Evolutionary conservation across 2,888 invertebrate species (phyloP).

Genomic region (Dastarcus helophoroides): DNA sequence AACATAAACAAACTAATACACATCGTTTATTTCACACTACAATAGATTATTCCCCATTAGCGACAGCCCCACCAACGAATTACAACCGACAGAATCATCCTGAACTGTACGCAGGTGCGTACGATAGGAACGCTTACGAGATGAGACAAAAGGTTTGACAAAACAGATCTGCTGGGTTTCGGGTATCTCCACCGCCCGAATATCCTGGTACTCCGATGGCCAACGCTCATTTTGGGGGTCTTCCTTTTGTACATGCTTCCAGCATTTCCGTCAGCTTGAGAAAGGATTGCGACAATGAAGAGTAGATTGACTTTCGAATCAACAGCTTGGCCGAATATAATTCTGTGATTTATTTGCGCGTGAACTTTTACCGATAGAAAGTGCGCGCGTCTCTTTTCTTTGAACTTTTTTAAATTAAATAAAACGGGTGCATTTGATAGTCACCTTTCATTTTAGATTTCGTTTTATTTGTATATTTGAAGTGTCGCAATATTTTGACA

Average conservation of each 20-base stretch:
- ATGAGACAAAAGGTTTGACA: conserved; percentile 66
- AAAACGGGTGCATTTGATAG: conserved; percentile 34
- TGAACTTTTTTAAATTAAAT: too few relatives aligned
- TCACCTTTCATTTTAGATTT: conserved; percentile 26
- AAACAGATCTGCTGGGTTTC: conserved; percentile 23
- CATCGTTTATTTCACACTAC: conserved; percentile 3
- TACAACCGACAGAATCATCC: conserved; percentile 38
- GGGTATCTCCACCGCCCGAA: conserved; percentile 36
- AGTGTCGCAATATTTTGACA: conserved; percentile 14
- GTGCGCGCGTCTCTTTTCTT: not conserved
- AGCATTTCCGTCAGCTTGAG: conserved; percentile 7
- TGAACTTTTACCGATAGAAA: too few relatives aligned
- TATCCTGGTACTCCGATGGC: conserved; percentile 32
- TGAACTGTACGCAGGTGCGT: conserved; percentile 63
- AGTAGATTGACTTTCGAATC: too few relatives aligned
- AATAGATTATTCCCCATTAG: conserved; percentile 35
- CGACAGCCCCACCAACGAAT: conserved; percentile 33
- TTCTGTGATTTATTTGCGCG: too few relatives aligned
- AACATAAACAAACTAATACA: not conserved
- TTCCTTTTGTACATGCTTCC: conserved; percentile 12
- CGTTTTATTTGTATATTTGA: conserved; percentile 15
- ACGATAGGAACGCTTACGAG: conserved; percentile 57
- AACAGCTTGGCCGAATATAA: too few relatives aligned
- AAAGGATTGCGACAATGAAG: too few relatives aligned
- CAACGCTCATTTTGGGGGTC: conserved; percentile 22